Conservation (phyloP, 2,113 vertebrate species). For the Charina bottae region DNA sequence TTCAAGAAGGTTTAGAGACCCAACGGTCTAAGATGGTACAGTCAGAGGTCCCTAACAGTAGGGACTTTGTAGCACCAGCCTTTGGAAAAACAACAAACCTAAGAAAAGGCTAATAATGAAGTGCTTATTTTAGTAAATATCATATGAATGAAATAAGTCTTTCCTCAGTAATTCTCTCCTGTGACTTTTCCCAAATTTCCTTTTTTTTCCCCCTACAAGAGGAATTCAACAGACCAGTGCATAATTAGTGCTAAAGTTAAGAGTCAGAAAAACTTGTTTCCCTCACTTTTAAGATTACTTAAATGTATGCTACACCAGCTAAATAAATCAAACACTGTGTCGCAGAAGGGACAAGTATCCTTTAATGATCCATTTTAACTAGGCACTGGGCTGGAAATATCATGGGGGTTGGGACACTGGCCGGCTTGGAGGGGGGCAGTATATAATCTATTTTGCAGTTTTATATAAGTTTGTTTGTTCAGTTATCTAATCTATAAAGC, state of each 20-base stretch:
- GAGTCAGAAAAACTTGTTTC: rapidly evolving
- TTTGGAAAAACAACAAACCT: conserved; percentile 30
- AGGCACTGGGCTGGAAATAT: neutral
- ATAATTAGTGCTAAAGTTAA: neutral
- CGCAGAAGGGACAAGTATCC: rapidly evolving
- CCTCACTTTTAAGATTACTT: neutral
- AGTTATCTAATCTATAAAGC: neutral
- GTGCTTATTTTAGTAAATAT: conserved; percentile 71
- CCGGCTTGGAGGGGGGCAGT: neutral
- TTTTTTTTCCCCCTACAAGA: conserved; percentile 46
- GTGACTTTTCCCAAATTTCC: conserved; percentile 50
- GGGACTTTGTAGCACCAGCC: conserved; percentile 54
- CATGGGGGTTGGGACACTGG: neutral
- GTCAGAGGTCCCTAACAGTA: conserved; percentile 46
- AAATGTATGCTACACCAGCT: neutral
- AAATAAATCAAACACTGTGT: conserved; percentile 46
- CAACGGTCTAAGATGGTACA: conserved; percentile 20
- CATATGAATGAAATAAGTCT: conserved; percentile 70
- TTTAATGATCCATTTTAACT: rapidly evolving
- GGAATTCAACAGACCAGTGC: conserved; percentile 50
- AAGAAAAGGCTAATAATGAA: conserved; percentile 69
- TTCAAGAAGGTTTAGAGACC: neutral
- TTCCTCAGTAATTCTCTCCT: conserved; percentile 61
- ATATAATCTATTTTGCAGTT: neutral
- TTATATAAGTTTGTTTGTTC: neutral